Base-by-base conservation (phyloP, 2,888 invertebrate genomes). In the Brachynemurus nebulosus region DNA sequence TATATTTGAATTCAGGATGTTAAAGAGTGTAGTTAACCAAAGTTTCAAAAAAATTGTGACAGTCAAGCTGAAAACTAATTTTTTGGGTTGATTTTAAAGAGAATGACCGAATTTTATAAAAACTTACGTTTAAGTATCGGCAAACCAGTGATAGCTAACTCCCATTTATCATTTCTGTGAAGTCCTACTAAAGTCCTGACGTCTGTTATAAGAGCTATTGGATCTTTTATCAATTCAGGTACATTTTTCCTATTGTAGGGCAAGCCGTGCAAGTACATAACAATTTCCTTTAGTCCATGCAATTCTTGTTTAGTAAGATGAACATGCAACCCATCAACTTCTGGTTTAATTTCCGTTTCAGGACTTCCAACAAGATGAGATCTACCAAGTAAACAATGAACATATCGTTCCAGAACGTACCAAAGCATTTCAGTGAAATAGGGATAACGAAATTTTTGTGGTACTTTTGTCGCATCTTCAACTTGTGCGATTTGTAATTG, bases 381-480 rank as follows among this genome's bases (percentile, higher is more conserved):
- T 47, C 82, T 76, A 0, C 92, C 92, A 45, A 92, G 68, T 42
- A 96, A 66, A 45, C 88, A 86, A 53, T 80, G 78, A 25, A 95
- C 89, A 64, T 96, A 96, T 34, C 90, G 77, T 55, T 92, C 93
- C 52, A 96, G 67, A 33, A 95, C 92, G 67, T 96, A 97, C 95
- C 97, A 97, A 47, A 93, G 69, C 84, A 97, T 93, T 68, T 97
- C 96, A 11, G 90, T 91, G 67, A 92, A 97, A 69, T 95, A 96
- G 1, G 97, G 97, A 63, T 96, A 97, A 0, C 97, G 82, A 68
- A 95, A 97, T 69, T 96, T 95, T 56, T 89, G 86, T 1, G 95
- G 93, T 30, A 97, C 95, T 72, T 92, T 90, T 11, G 95, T 95
- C 35, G 80, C 77, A 59, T 93, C 93, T 67, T 98, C 97, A 3